Percentiles rank a stretch among this genome's conserved stretches.
phyloP scores from a whole-genome alignment of 2,113 vertebrate genomes.

The Dicerorhinus sumatrensis region DNA sequence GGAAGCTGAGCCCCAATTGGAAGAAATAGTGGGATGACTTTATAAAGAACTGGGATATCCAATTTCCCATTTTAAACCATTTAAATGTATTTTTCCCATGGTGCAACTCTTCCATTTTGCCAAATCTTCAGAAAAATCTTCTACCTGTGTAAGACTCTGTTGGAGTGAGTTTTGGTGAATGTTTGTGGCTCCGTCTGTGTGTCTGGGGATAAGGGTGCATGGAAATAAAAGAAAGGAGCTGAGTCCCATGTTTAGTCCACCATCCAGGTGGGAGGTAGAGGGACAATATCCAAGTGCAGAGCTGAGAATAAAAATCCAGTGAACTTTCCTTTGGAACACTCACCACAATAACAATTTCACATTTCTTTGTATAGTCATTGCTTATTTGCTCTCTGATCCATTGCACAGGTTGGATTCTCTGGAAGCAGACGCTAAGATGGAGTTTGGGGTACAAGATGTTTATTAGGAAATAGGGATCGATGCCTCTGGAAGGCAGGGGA shows the following conservation, averaged over 20 bases:
- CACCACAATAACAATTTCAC: not conserved
- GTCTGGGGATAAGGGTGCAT: not conserved
- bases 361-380: not conserved
- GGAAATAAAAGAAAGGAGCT: not conserved
- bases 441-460: not conserved
- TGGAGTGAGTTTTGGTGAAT: not conserved
- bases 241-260: not conserved
- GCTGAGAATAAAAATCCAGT: not conserved
- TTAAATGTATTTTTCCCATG: not conserved
- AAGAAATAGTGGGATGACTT: not conserved
- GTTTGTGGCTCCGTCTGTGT: not conserved
- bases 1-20: not conserved
- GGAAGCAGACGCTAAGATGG: not conserved
- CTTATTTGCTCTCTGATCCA: not conserved
- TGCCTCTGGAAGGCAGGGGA: too few relatives aligned
- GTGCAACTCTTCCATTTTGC: not conserved
- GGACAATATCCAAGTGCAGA: not conserved
- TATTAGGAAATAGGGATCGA: not conserved
- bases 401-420: not conserved
- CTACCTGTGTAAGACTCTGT: not conserved
- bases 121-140: not conserved
- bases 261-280: not conserved
- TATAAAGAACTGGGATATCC: not conserved
- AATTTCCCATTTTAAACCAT: not conserved
- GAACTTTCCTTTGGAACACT: not conserved